Evolutionary conservation across 2,113 vertebrate species (phyloP), one percentile per base, ranked within the genome.

Genomic region (Taxidea taxus): DNA sequence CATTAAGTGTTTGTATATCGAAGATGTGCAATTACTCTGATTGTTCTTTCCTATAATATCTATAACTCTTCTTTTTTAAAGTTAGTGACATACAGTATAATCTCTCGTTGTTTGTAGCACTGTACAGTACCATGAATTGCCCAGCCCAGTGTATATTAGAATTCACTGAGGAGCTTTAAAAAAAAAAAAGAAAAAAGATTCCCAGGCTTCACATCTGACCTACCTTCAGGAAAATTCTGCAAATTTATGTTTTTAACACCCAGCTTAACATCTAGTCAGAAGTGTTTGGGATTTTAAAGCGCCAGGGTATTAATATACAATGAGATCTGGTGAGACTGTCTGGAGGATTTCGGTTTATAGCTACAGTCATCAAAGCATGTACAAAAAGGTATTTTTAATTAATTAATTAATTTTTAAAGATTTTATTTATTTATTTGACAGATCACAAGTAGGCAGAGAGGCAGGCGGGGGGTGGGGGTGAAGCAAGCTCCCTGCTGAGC

Each of bases 371-470:
- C 44, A 6, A 90, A 84, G 78, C 4, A 77, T 49, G 39, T 83
- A 75, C 47, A 64, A 18, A 96, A 62, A 62, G 60, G 8, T 47
- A 42, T 84, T 93, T 93, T 93, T 90, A 80, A 85, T n/a, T 54
- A 54, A 54, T 54, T 54, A 2, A 47, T 12, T 47, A 12, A 54
- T 18, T 51, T 51, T 51, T 18, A 5, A 54, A 54, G 51, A 54
- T 18, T 54, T 54, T 54, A 51, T 51, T 51, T 51, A 51, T 51
- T 51, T 51, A 51, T 51, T 51, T 51, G 51, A 51, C 51, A 54
- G 51, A 54, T 54, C 16, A 54, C 51, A 54, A 18, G 51, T 54
- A 54, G 51, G 51, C 51, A 54, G 51, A 51, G 51, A 51, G 16
- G 51, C 51, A 18, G 51, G 51, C 1, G 4, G 49, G 12, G 12